A percentile compares a stretch with the other conserved stretches of the same genome.
These are phyloP conservation scores for Pseudomyrmex dendroicus DNA, from an alignment of 1,140 invertebrate species.

Conservation along the genomic window DNA sequence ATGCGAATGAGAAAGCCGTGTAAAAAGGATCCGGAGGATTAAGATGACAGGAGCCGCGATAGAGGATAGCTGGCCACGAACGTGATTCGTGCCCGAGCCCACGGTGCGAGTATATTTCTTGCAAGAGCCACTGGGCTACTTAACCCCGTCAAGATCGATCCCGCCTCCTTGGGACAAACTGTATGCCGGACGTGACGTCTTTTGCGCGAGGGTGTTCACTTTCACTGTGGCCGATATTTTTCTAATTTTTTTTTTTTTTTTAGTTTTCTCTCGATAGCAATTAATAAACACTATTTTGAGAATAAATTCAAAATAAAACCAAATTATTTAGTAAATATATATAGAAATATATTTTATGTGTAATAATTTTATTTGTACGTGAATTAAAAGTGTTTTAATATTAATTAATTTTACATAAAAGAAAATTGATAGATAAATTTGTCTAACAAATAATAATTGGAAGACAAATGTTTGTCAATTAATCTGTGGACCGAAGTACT, in stretches of 20 bases:
- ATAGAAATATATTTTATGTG: no score
- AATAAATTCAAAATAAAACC: no score
- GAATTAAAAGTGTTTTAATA: no score
- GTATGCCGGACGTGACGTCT: conserved; percentile 70
- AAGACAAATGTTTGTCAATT: no score
- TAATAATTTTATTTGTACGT: no score
- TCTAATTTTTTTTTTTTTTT: neutral
- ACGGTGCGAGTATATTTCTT: conserved; percentile 68
- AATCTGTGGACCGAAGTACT: neutral
- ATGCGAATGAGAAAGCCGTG: conserved; percentile 76
- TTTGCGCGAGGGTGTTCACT: conserved; percentile 52
- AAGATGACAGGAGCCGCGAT: conserved; percentile 77
- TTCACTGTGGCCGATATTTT: conserved; percentile 20
- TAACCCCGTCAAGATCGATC: conserved; percentile 70
- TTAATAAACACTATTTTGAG: no score
- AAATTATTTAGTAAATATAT: no score
- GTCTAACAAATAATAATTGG: no score
- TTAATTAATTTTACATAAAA: no score
- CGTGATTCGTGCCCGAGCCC: conserved; percentile 75
- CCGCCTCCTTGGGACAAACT: conserved; percentile 59
- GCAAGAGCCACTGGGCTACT: conserved; percentile 59
- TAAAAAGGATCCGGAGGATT: conserved; percentile 78
- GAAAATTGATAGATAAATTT: no score
- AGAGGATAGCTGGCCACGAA: conserved; percentile 63
- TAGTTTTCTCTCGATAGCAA: no score